phyloP scores from a whole-genome alignment of 2,113 vertebrate species.

The Dicentrarchus labrax region DNA sequence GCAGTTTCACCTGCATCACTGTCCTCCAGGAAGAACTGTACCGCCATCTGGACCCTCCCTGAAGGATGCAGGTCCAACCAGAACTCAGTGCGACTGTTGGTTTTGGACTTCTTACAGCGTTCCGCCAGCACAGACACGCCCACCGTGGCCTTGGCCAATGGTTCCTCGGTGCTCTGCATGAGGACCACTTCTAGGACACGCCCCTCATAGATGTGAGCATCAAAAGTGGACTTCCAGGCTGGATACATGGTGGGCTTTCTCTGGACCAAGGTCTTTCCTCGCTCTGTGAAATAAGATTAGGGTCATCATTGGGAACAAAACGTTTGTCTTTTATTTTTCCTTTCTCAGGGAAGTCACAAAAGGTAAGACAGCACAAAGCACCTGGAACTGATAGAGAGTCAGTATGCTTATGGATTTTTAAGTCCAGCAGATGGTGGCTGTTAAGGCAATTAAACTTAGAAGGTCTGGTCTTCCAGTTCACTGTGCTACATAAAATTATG shows the following conservation, averaged over 20 bases:
- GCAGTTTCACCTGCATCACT: conserved; percentile 71
- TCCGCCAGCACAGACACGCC: conserved; percentile 93
- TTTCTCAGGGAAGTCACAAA: neutral
- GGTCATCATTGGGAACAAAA: conserved; percentile 5
- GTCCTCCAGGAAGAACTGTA: conserved; percentile 84
- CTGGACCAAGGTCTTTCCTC: conserved; percentile 96
- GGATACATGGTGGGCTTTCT: conserved; percentile 97
- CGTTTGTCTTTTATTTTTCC: neutral
- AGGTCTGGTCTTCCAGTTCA: neutral
- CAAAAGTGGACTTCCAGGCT: conserved; percentile 92
- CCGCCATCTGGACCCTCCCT: conserved; percentile 81
- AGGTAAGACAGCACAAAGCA: neutral
- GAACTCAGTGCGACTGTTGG: conserved; percentile 89
- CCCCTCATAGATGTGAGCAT: conserved; percentile 96
- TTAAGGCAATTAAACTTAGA: neutral
- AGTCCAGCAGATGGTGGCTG: conserved; percentile 20
- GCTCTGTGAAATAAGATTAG: conserved; percentile 83
- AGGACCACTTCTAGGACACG: conserved; percentile 95
- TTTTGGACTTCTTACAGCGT: conserved; percentile 91
- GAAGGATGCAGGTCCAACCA: conserved; percentile 90
- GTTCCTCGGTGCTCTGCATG: conserved; percentile 91
- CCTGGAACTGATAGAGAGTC: neutral
- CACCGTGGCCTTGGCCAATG: conserved; percentile 92
- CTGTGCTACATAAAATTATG: neutral
- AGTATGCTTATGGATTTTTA: conserved; percentile 3